A percentile compares a stretch with the other conserved stretches of the same genome.
These are phyloP conservation scores for Epirrita christyi DNA, from an alignment of 2,888 invertebrate genomes.

Conservation along the genomic window DNA sequence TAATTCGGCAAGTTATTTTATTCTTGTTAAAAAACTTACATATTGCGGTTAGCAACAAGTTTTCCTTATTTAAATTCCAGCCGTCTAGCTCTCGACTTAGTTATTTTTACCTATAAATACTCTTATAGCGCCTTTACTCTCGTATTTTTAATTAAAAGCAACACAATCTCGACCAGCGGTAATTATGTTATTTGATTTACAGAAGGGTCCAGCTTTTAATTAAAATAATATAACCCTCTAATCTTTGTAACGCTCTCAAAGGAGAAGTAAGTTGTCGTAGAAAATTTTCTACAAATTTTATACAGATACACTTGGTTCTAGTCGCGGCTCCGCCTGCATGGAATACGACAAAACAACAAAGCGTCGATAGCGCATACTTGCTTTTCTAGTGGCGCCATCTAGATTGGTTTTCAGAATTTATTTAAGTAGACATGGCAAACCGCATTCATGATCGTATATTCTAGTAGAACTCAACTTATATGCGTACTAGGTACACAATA, in stretches of 20 bases:
- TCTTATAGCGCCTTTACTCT: neutral
- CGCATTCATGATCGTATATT: no score
- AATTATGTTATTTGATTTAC: constrained; percentile 44
- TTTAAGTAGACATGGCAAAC: no score
- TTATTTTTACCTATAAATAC: constrained; percentile 11
- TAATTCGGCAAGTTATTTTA: no score
- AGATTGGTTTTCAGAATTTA: neutral
- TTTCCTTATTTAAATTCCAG: neutral
- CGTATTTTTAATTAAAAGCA: constrained; percentile 38
- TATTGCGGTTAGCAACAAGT: neutral
- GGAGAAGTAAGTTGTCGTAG: constrained; percentile 22
- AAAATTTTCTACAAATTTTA: constrained; percentile 27
- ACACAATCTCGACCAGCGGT: constrained; percentile 34
- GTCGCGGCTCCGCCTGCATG: neutral
- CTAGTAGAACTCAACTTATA: no score
- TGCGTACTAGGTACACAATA: no score
- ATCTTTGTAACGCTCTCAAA: constrained; percentile 38
- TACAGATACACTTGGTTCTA: neutral
- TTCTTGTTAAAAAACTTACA: no score
- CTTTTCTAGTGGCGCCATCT: neutral
- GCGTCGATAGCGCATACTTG: neutral
- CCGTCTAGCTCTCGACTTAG: neutral
- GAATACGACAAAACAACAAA: neutral
- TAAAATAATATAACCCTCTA: constrained; percentile 39
- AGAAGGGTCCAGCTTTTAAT: constrained; percentile 40